Base-by-base conservation (phyloP, 2,113 vertebrate species). In the Panthera uncia region DNA sequence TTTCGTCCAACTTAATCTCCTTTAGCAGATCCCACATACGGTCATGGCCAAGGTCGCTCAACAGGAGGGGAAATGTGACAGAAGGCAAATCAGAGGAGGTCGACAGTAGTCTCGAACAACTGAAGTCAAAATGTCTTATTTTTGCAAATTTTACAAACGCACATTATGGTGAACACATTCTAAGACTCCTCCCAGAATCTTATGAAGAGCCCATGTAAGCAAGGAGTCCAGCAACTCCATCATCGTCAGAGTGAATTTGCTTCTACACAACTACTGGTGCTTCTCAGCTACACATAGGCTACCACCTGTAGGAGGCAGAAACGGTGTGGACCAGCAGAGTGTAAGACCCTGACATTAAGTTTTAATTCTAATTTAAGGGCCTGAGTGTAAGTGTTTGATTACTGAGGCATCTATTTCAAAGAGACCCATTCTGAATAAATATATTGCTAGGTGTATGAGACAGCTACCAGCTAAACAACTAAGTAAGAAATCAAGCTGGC, bases 81-180 rank as follows among this genome's bases (percentile, higher is more conserved):
- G 18, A 2, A 36, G 14, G 16, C 33, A 18, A 41, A 19, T n/a
- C 31, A 83, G 74, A n/a, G 33, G 18, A 27, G 6, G 81, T 11
- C 0, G 0, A 55, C 9, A 57, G 8, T n/a, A 7, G 7, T n/a
- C 31, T 48, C 31, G 13, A 71, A 33, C 1, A 6, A 63, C 0
- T 21, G 2, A 57, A 74, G 9, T 65, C 61, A 92, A 61, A 81
- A 18, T 14, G 27, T 27, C 65, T 38, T 21, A 36, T 5, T 88
- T 73, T 74, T 45, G 5, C 33, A 52, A 66, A 66, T 82, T 82
- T 36, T 82, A n/a, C 8, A 55, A 45, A 61, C 45, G 33, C 16
- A 14, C 36, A 25, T 92, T 15, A 4, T 38, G 14, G 4, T 7
- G 18, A 74, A 68, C 57, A 12, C 19, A 19, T 45, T 7, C 8